Base-by-base conservation (phyloP, 2,797 vertebrate genomes). In the Pangasius sanitwongsei region DNA sequence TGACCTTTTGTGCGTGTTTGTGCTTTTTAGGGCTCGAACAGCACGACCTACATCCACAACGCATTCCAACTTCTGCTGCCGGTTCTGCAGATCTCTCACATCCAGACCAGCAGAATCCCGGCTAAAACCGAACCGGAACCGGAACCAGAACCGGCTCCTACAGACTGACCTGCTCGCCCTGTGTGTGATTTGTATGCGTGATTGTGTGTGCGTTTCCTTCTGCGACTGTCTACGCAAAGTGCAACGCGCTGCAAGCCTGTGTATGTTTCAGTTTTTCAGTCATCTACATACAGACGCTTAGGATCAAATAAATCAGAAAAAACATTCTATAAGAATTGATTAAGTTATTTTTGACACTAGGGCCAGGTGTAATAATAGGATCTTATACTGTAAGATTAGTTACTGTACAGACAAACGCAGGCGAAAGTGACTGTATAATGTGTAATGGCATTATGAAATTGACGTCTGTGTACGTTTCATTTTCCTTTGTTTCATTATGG, bases 61-160 rank as follows among this genome's bases (percentile, higher is more conserved):
- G 99, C 98, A 84, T 97, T 99, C 95, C 97, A 97, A 94, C 96
- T 99, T 92, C 94, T 99, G 92, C 96, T 99, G 92, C 98, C 98
- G 0, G 92, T 99, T 89, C 96, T 99, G 89, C 98, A 99, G 91
- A 95, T 97, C 85, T 98, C 97, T 25, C 97, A 98, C 81, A 96
- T 99, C 92, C 97, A 97, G 93, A 96, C 91, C 88, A 96, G 92
- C 88, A 93, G 94, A 95, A 92, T 90, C 77, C 93, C 86, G 34
- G 92, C 90, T 57, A 75, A 70, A 50, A 83, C 89, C 55, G 91
- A 92, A 44, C 86, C 85, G 34, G 88, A 93, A 65, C 87, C 61
- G 90, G 37, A 92, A 37, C 87, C 84, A 59, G 81, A 92, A 34
- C 87, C 86, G 55, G 65, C 83, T 67, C 86, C 84, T 74, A 75